These are phyloP conservation scores for Cyrtonyx montezumae DNA, from an alignment of 2,113 vertebrate genomes.

Conservation along the genomic window DNA sequence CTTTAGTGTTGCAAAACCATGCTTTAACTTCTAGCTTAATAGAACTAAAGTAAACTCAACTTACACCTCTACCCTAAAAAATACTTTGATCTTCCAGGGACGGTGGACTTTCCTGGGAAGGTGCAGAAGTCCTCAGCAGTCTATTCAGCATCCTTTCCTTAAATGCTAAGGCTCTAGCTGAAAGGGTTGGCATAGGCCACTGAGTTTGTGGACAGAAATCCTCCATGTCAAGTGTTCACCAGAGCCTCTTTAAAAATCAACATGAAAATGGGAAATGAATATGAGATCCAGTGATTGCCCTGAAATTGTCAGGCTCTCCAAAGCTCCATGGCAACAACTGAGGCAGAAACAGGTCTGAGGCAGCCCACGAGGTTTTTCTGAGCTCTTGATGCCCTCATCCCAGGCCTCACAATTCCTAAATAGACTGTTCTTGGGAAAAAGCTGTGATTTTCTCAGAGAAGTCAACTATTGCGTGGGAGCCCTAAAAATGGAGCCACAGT, in stretches of 20 bases:
- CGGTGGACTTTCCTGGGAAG: background rate
- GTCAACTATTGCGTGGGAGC: background rate
- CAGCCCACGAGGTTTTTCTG: slow-evolving; percentile 8
- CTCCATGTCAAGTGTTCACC: background rate
- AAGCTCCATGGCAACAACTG: slow-evolving; percentile 54
- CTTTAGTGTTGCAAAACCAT: background rate
- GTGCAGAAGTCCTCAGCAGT: background rate
- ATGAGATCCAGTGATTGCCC: background rate
- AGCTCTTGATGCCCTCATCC: slow-evolving; percentile 27
- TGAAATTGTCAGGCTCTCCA: slow-evolving; percentile 26
- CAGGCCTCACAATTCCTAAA: slow-evolving; percentile 22
- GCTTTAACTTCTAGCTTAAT: background rate
- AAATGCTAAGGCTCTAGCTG: background rate
- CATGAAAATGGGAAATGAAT: background rate
- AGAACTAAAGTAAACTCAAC: background rate
- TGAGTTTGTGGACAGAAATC: background rate
- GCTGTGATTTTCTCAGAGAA: slow-evolving; percentile 42
- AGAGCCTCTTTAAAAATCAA: background rate
- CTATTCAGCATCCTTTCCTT: background rate
- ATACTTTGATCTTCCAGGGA: background rate
- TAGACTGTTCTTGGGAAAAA: slow-evolving; percentile 11
- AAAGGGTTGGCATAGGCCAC: background rate
- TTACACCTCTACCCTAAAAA: background rate
- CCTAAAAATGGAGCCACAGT: background rate
- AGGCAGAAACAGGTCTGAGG: slow-evolving; percentile 37